Percentiles rank a stretch among this genome's conserved stretches.
Conservation (phyloP, 2,113 vertebrate species). For the Sus scrofa region DNA sequence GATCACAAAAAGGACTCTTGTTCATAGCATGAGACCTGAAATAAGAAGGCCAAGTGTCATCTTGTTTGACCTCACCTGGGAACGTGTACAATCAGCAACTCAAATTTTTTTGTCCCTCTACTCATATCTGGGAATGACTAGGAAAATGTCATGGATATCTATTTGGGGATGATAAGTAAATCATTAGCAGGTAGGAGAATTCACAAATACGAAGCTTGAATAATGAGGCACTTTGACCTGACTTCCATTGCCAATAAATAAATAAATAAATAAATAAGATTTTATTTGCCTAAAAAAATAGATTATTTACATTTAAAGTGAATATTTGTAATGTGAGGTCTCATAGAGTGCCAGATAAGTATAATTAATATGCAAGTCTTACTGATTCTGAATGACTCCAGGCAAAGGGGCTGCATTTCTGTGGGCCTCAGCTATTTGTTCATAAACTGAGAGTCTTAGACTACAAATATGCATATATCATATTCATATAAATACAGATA, state of each 20-base stretch:
- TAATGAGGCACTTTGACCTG: not conserved
- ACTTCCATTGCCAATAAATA: not conserved
- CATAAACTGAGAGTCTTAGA: not conserved
- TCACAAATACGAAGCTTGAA: not conserved
- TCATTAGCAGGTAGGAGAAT: slow-evolving; percentile 11
- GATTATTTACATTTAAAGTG: slow-evolving; percentile 1
- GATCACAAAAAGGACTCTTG: not conserved
- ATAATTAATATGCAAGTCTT: not conserved
- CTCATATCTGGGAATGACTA: not conserved
- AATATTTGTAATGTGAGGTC: slow-evolving; percentile 1
- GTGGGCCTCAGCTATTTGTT: not conserved
- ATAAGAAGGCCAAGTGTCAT: not conserved
- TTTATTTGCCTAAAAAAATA: slow-evolving; percentile 35
- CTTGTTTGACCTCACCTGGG: not conserved
- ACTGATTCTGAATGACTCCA: not conserved
- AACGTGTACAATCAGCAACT: not conserved
- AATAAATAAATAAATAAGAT: not conserved
- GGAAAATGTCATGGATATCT: not conserved
- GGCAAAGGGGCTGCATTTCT: not conserved
- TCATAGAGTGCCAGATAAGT: not conserved
- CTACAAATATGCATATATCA: not conserved
- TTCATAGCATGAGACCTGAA: not conserved
- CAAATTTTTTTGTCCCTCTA: not conserved
- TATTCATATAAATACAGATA: not conserved
- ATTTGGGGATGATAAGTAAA: not conserved